Base-by-base conservation (phyloP, 2,888 invertebrate genomes). In the Rhimphoctona megacephalus region DNA sequence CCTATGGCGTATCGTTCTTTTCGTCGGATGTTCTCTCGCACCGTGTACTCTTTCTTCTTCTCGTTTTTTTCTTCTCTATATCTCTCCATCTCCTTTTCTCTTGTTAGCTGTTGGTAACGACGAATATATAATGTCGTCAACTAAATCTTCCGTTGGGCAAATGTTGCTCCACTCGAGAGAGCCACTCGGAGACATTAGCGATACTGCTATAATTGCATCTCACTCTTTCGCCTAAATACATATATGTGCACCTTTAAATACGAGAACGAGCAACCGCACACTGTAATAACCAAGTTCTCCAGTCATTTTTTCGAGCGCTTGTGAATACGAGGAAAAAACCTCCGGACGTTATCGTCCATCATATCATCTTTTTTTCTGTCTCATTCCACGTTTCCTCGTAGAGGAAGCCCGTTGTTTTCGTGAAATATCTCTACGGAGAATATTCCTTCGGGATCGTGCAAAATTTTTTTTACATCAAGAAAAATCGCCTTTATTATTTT, bases 111-210 rank as follows among this genome's bases (percentile, higher is more conserved):
- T 61, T 67, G 19, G 73, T 82, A 82, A 85, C 84, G 80, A 78
- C 85, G 86, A 88, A 88, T 88, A 82, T 82, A 82, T 82, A 88
- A 89, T 88, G 89, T 85, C 86, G 85, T 79, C 83, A 84, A 83
- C 85, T 89, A 89, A 89, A 89, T 89, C 89, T 89, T 88, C 85
- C 89, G 88, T 87, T 88, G 82, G 86, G 81, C 81, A 85, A 82
- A 82, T 57, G 81, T 86, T 69, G 87, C 82, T 77, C 83, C 85
- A 82, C 86, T 85, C 88, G 79, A 85, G 81, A 81, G 81, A 82
- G 84, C 81, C 86, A 86, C 86, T 81, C 78, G 84, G 73, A 83
- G 85, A 88, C 87, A 89, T 88, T 88, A 88, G 85, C 87, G 82
- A 77, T 69, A 83, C 84, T 61, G 79, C 73, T 54, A 77, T 87